Conservation (phyloP, 2,113 vertebrate genomes). For the Bos taurus region DNA sequence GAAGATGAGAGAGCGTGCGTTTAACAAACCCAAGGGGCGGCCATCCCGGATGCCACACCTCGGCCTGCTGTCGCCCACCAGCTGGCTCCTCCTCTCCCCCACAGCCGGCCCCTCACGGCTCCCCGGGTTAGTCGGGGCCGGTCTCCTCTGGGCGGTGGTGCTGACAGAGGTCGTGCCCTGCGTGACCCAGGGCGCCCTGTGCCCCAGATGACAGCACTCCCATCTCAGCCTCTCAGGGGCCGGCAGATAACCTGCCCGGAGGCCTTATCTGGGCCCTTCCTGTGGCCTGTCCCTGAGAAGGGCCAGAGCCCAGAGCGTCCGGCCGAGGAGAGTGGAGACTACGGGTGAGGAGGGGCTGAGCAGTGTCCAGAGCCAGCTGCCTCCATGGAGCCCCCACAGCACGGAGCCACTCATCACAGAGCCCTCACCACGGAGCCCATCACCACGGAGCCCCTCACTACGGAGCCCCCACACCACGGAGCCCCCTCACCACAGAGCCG, state of each 20-base stretch:
- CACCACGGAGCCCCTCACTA: accelerated
- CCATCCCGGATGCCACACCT: accelerated
- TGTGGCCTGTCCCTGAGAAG: slow-evolving; percentile 57
- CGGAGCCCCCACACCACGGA: accelerated
- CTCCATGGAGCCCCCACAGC: not conserved
- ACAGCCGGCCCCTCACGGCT: accelerated
- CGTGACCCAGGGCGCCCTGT: slow-evolving; percentile 76
- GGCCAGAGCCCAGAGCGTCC: not conserved
- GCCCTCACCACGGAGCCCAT: no score
- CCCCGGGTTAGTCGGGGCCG: not conserved
- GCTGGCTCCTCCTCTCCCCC: not conserved
- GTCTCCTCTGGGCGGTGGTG: not conserved
- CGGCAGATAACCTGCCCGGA: slow-evolving; percentile 81
- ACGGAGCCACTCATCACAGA: not conserved
- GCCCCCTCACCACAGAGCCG: no score
- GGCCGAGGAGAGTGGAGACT: not conserved
- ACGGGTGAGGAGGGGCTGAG: accelerated
- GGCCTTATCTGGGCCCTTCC: slow-evolving; percentile 80
- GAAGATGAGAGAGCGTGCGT: not conserved
- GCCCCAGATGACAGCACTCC: slow-evolving; percentile 84
- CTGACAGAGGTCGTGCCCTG: slow-evolving; percentile 83
- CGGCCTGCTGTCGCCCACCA: not conserved
- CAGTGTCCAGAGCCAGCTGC: not conserved
- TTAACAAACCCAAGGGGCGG: not conserved
- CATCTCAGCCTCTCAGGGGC: slow-evolving; percentile 82